A percentile compares a stretch with the other conserved stretches of the same genome.
Conservation (phyloP, 2,888 invertebrate species). For the Megastigmus dorsalis region DNA sequence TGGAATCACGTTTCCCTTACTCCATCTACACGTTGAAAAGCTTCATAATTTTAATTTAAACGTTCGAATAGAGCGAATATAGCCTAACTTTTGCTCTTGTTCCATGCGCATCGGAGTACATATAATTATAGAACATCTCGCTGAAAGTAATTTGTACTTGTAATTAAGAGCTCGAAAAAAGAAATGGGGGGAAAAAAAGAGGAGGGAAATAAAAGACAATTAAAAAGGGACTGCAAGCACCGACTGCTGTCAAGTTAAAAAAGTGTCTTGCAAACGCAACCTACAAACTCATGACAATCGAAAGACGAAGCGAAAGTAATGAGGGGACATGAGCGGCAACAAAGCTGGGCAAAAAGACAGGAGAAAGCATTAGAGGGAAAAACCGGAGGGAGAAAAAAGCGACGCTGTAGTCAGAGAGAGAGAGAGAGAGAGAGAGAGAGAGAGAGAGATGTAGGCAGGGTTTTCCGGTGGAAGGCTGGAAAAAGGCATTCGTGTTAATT, state of each 20-base stretch:
- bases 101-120: too few relatives aligned
- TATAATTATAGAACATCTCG: too few relatives aligned
- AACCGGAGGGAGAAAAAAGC: slow-evolving; percentile 31
- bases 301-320: slow-evolving; percentile 33
- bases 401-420: background rate
- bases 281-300: slow-evolving; percentile 29
- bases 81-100: too few relatives aligned
- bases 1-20: too few relatives aligned
- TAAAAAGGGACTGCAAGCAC: too few relatives aligned
- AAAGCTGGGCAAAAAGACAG: slow-evolving; percentile 54
- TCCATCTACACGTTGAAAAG: too few relatives aligned
- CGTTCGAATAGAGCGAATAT: too few relatives aligned
- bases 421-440: background rate
- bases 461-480: slow-evolving; percentile 22
- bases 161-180: background rate
- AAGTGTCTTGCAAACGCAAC: background rate
- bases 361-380: slow-evolving; percentile 44
- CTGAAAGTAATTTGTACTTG: background rate
- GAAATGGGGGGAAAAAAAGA: background rate
- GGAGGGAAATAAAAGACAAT: background rate
- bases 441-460: background rate
- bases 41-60: too few relatives aligned
- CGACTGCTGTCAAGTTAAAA: slow-evolving; percentile 1
- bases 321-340: slow-evolving; percentile 43
- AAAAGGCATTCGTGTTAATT: slow-evolving; percentile 55